Evolutionary conservation across 35 echinoderm and acorn worm genomes (phyloP), one percentile per base, ranked within the genome.

Genomic region (Ophiothrix spiculata): DNA sequence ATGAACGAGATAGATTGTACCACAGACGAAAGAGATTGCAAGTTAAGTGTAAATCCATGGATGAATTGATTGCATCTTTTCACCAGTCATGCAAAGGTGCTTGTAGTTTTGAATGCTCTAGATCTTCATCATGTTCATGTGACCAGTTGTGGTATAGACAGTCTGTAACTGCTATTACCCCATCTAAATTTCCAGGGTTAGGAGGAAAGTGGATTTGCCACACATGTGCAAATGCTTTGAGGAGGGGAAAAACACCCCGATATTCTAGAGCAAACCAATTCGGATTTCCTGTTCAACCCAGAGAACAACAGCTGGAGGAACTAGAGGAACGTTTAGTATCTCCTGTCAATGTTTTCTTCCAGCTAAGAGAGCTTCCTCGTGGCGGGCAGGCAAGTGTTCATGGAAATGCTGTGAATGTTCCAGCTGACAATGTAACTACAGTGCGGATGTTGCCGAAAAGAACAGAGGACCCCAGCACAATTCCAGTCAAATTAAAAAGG

Each of bases 311-410:
- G 31, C 25, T 78, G 6, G 31, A 12, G 1, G 17, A 78, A 34
- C 38, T 78, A 34, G 76, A 78, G 25, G 76, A 78, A 36, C 12
- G 76, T 16, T 36, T 78, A 15, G 76, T 78, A 2, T 78, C 76
- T 4, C 76, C 76, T 78, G 76, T 78, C 1, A 78, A 78, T 78
- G 76, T 78, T 25, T 78, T 78, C 25, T 34, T 78, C 1, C 76
- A 78, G 32, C 33, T 78, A 1, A 11, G 76, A 4, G 76, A 78
- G 25, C 33, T 78, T 1, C 76, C 76, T 34, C 76, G 76, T 10
- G 76, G 76, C 1, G 33, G 13, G 4, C 76, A 78, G 36, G 16
- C 33, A 6, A 15, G 3, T 25, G 25, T 78, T 2, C 76, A 78
- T 78, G 76, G 76, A 6, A 36, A 78, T 37, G 76, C 33, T 6